Percentiles rank a stretch among this genome's conserved stretches.
Evolutionary conservation across 2,113 vertebrate species (phyloP).

Genomic region (Vulpes vulpes): DNA sequence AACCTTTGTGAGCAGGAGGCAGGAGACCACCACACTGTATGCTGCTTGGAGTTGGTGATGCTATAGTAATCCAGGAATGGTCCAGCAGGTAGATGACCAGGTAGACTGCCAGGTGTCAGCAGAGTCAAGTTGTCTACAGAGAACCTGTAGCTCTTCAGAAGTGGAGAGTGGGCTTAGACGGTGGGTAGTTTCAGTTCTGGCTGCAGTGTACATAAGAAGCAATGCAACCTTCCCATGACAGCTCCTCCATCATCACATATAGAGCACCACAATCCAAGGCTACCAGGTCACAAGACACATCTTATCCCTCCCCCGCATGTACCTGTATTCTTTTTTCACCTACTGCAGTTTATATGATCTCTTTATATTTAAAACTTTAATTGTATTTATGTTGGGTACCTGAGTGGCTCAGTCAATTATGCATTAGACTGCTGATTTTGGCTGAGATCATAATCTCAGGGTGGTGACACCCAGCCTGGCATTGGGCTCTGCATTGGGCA

Average conservation of each 20-base stretch:
- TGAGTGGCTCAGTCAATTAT: background rate
- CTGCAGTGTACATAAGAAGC: background rate
- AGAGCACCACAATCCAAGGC: background rate
- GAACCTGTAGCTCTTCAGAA: background rate
- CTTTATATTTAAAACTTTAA: background rate
- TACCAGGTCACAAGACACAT: background rate
- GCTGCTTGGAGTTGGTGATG: background rate
- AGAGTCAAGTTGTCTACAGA: background rate
- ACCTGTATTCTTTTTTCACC: background rate
- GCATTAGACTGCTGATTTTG: background rate
- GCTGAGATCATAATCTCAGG: background rate
- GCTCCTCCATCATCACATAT: background rate
- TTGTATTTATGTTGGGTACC: background rate
- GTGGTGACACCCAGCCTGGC: background rate
- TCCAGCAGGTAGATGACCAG: background rate
- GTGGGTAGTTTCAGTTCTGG: background rate
- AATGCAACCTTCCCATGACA: background rate
- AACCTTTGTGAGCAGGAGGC: background rate
- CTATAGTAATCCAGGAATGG: background rate
- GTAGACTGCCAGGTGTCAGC: background rate
- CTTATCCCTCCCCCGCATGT: background rate
- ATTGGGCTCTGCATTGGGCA: background rate
- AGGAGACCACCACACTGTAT: background rate
- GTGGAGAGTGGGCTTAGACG: background rate
- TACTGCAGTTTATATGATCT: background rate